Evolutionary conservation across 1,140 invertebrate genomes (phyloP).

Genomic region (Drosophila repletoides): DNA sequence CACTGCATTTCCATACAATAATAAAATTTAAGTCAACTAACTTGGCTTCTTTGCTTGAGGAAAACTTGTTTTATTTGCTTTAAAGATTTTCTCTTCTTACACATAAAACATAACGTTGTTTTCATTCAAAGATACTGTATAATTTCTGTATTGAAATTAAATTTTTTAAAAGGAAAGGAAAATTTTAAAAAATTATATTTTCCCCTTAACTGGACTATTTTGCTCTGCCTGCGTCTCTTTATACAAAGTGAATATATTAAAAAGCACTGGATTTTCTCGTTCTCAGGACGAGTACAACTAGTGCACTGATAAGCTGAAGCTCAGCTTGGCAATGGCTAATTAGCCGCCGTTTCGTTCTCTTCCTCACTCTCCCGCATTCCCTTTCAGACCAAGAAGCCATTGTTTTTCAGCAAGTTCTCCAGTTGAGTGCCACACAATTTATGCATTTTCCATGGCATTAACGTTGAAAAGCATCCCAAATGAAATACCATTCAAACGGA

Average conservation of each 20-base stretch:
- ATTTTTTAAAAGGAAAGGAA: too few species aligned
- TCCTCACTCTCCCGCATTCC: background rate
- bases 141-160: background rate
- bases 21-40: too few species aligned
- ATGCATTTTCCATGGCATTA: constrained; percentile 77
- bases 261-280: constrained; percentile 6
- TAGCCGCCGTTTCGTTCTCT: constrained; percentile 18
- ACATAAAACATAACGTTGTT: too few species aligned
- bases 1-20: too few species aligned
- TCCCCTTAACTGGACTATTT: too few species aligned
- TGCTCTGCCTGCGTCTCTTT: background rate
- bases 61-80: too few species aligned
- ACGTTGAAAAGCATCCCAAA: constrained; percentile 74
- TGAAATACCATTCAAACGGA: constrained; percentile 70
- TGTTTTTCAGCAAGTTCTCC: constrained; percentile 57
- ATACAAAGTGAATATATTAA: background rate
- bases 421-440: constrained; percentile 71
- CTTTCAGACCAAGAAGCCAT: constrained; percentile 15
- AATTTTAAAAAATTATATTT: too few species aligned
- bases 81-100: too few species aligned
- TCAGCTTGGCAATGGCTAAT: constrained; percentile 42
- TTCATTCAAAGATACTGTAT: background rate
- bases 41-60: too few species aligned
- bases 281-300: constrained; percentile 12
- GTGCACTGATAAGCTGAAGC: constrained; percentile 45